Evolutionary conservation across 2,797 vertebrate genomes (phyloP), one percentile per base, ranked within the genome.

Genomic region (Ctenopoma multispine): DNA sequence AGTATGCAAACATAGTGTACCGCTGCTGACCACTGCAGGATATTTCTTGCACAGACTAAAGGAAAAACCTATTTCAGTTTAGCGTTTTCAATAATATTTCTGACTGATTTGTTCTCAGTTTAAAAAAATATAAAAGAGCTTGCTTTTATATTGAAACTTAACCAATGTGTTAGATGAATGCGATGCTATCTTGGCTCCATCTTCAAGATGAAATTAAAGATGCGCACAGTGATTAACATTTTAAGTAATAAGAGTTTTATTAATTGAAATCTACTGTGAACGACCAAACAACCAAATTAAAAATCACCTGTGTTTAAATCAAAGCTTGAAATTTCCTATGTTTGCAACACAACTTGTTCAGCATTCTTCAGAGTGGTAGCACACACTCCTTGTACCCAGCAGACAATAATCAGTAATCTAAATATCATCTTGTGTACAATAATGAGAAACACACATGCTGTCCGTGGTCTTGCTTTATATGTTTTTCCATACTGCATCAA

Each of bases 401-500:
- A 31, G 58, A 79, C 64, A 64, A 79, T 83, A 44, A 46, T 46
- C n/a, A 36, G 89, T 72, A 69, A 63, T 71, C 86, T 82, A 90
- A 90, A 89, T 90, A 89, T 85, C 81, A 8, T 83, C 75, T 73
- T 12, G 43, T 34, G 31, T 9, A 34, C 31, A n/a, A 31, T 90
- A 87, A 86, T 69, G 59, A 80, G 40, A 58, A 81, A 74, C 79
- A 72, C 31, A 48, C 61, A 20, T 34, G 40, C 66, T 18, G 69
- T 68, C 80, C 73, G 58, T 80, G 73, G 70, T 82, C 27, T 12
- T 10, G 17, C 77, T 88, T 90, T 89, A 85, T 87, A 79, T 83
- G 66, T 82, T 87, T n/a, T 83, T 85, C 87, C 87, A 88, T 64
- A 75, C 75, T 79, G 75, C 61, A 76, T 84, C 79, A 75, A 81